Evolutionary conservation across 2,888 invertebrate species (phyloP).

Genomic region (Parthenolecanium corni): DNA sequence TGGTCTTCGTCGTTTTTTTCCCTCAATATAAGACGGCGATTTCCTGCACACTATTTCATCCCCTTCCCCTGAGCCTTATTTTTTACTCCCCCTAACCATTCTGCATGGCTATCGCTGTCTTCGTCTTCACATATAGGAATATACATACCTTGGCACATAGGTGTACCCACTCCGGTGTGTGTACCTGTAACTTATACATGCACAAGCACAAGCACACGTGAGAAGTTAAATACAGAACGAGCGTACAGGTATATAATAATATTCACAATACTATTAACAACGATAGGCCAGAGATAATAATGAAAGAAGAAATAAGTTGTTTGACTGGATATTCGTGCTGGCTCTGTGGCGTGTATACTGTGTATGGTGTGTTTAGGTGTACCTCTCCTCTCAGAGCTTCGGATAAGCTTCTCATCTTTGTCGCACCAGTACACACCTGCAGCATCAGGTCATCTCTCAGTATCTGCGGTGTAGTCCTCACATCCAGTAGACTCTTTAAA

Average conservation of each 20-base stretch:
- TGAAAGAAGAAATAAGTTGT: constrained; percentile 27
- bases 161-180: background rate
- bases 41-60: constrained; percentile 20
- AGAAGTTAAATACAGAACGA: background rate
- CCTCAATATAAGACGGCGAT: constrained; percentile 15
- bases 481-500: constrained; percentile 26
- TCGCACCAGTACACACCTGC: constrained; percentile 26
- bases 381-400: too few species aligned
- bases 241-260: background rate
- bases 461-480: constrained; percentile 20
- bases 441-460: constrained; percentile 27
- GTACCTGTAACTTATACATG: constrained; percentile 1
- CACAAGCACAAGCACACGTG: background rate
- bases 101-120: background rate
- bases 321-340: constrained; percentile 18
- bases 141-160: background rate
- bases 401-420: constrained; percentile 13
- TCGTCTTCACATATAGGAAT: too few species aligned
- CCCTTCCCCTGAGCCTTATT: too few species aligned
- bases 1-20: too few species aligned
- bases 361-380: too few species aligned
- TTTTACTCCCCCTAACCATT: too few species aligned
- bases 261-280: constrained; percentile 25
- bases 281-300: constrained; percentile 25
- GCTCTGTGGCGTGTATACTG: constrained; percentile 1